Evolutionary conservation across 2,888 invertebrate species (phyloP).

Genomic region (Pachycephus smyrnensis): DNA sequence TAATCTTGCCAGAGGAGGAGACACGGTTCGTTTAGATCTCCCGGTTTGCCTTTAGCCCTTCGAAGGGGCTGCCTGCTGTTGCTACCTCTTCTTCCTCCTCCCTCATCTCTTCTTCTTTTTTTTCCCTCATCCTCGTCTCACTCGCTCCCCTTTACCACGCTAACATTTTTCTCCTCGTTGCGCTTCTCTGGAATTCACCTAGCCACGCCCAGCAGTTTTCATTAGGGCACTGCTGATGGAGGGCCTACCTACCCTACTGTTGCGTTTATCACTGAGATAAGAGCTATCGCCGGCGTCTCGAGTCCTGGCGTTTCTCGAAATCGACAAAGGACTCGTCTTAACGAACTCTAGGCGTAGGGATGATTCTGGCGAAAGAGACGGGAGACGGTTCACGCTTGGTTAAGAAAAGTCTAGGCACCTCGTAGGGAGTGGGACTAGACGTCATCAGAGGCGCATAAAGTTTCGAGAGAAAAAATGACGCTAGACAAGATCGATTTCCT

Average conservation of each 20-base stretch:
- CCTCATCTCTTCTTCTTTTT: conserved; percentile 10
- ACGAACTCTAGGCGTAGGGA: not conserved
- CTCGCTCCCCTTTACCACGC: conserved; percentile 24
- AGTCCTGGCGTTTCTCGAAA: conserved; percentile 1
- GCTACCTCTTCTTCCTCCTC: conserved; percentile 5
- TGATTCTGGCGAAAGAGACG: not conserved
- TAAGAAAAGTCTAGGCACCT: not conserved
- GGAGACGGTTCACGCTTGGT: not conserved
- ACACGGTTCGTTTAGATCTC: conserved; percentile 44
- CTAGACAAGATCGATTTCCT: not conserved
- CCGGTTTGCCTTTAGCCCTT: conserved; percentile 16
- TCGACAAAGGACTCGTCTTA: not conserved
- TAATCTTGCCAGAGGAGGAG: conserved; percentile 52
- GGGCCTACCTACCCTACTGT: conserved; percentile 19
- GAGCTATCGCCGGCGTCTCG: conserved; percentile 16
- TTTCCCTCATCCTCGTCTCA: conserved; percentile 17
- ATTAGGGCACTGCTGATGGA: conserved; percentile 38
- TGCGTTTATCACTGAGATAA: conserved; percentile 27
- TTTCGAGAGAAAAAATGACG: conserved; percentile 11
- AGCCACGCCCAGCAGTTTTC: conserved; percentile 43
- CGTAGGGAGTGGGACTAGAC: not conserved
- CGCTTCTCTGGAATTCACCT: conserved; percentile 1
- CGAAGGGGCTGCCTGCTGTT: conserved; percentile 14
- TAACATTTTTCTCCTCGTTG: conserved; percentile 8
- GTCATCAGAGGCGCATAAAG: conserved; percentile 2